Evolutionary conservation across 2,113 vertebrate species (phyloP).

Genomic region (Laterallus jamaicensis): DNA sequence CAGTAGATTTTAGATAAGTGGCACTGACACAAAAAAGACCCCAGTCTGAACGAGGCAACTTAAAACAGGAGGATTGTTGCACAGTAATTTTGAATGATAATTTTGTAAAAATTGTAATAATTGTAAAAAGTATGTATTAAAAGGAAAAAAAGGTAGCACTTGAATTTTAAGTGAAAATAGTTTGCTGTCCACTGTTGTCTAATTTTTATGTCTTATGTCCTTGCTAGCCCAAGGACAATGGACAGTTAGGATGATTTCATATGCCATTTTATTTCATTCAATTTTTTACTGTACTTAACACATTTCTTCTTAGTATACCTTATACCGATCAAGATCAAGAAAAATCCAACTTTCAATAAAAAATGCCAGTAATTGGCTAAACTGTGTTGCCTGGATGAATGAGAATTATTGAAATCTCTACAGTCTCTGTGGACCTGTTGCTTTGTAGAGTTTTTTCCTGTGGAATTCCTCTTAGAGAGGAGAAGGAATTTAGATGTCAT

Average conservation of each 20-base stretch:
- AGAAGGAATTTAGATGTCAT: slow-evolving; percentile 57
- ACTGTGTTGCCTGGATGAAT: not conserved
- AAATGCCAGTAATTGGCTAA: not conserved
- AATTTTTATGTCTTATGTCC: not conserved
- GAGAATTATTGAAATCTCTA: not conserved
- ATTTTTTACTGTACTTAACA: not conserved
- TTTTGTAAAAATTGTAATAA: not conserved
- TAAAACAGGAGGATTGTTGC: not conserved
- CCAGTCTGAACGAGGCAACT: not conserved
- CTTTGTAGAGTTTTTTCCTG: slow-evolving; percentile 42
- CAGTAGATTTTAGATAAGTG: not conserved
- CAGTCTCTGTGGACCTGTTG: not conserved
- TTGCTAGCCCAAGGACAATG: not conserved
- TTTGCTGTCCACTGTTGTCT: not conserved
- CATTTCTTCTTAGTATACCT: not conserved
- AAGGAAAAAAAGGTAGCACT: not conserved
- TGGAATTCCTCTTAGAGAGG: slow-evolving; percentile 35
- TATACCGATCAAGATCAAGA: not conserved
- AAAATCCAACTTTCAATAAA: not conserved
- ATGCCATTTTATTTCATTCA: not conserved
- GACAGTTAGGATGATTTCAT: not conserved
- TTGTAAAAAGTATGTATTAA: not conserved
- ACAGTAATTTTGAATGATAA: not conserved
- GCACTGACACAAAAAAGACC: not conserved
- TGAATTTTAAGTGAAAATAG: not conserved